Base-by-base conservation (phyloP, 2,888 invertebrate genomes). In the Drosophila austrosaltans region DNA sequence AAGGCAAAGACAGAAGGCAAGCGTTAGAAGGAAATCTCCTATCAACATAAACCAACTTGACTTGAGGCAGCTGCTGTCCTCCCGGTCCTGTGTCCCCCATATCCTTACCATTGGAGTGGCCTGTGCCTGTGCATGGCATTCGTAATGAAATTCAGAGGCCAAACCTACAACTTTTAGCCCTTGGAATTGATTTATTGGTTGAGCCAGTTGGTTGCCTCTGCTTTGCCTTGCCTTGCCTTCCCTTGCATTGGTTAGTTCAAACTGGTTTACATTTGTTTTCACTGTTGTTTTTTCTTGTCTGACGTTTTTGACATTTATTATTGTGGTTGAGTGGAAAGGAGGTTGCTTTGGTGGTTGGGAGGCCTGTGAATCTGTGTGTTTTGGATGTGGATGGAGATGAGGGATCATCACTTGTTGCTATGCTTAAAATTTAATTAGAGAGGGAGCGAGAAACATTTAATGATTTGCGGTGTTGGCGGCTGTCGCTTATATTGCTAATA, bases 181-280 rank as follows among this genome's bases (percentile, higher is more conserved):
- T 65, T 69, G 63, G 63, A 88, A 89, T 82, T 89, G 89, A 86
- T 88, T 86, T 88, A 86, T 86, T 87, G 82, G 82, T 67, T 65
- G 54, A 73, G 78, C 71, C 66, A 66, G 63, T 63, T 71, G 66
- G 53, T 61, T 63, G 48, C 61, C 61, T 66, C 61, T 57, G 62
- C 16, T 48, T 32, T 16, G 36, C 30, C 30, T 20, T 69, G 20
- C n/a, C 53, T 10, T 58, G 22, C 53, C 22, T 32, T 40, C 2
- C 32, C 2, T 10, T 53, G 1, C 54, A 7, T 25, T 25, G 48
- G 22, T 48, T 48, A 48, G 48, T 48, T 25, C 48, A 48, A 48
- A 48, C 48, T 48, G 48, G 48, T 48, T 48, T 48, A 48, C 48
- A 48, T 48, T 48, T 48, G 48, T 48, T 48, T 48, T 48, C 48